These are phyloP conservation scores for Varanus salvator DNA, from an alignment of 2,113 vertebrate species.

Conservation along the genomic window DNA sequence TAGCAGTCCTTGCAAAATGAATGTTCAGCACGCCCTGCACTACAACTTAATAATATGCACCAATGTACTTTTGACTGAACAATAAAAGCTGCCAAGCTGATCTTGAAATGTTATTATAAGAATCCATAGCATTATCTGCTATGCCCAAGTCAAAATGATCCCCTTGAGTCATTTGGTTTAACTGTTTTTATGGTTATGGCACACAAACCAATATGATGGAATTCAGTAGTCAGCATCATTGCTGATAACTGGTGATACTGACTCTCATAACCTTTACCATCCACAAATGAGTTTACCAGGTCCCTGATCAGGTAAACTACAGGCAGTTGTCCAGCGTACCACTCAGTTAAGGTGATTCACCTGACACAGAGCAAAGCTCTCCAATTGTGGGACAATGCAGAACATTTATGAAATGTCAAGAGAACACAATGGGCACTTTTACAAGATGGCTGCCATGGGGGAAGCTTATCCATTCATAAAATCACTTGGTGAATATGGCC, in stretches of 20 bases:
- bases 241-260: neutral
- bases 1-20: conserved; percentile 53
- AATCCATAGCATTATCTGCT: neutral
- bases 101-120: neutral
- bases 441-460: too few species aligned
- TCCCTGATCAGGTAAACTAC: neutral
- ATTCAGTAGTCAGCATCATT: neutral
- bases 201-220: too few species aligned
- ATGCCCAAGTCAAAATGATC: neutral
- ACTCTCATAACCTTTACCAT: neutral
- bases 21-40: conserved; percentile 32
- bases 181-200: neutral
- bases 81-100: neutral
- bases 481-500: too few species aligned
- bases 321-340: neutral
- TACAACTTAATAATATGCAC: neutral
- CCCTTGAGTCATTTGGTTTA: neutral
- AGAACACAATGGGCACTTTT: too few species aligned
- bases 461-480: too few species aligned
- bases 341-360: neutral
- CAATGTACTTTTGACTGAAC: neutral
- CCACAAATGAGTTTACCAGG: neutral
- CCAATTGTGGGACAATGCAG: too few species aligned
- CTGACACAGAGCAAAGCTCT: neutral
- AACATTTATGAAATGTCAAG: too few species aligned